Base-by-base conservation (phyloP, 2,797 vertebrate genomes). In the Paratrypauchen microcephalus region DNA sequence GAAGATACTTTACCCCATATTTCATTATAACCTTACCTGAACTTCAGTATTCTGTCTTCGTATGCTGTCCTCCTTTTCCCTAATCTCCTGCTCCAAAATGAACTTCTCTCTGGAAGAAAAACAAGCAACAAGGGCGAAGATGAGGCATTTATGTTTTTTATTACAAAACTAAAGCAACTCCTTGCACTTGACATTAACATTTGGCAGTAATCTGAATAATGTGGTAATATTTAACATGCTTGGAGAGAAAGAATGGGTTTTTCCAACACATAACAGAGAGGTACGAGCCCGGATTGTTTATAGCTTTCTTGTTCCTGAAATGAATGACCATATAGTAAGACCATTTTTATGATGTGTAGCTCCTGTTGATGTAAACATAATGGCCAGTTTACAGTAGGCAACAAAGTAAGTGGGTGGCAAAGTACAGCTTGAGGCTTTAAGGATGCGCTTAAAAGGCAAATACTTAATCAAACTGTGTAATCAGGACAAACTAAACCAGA, bases 51-150 rank as follows among this genome's bases (percentile, higher is more conserved):
- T 94, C 86, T 96, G 96, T 76, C 95, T 95, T 66, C 95, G 92
- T 79, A 99, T 93, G 7, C 92, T 83, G 18, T 97, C 96, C 75
- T 99, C 96, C 67, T 95, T 97, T 77, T 97, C 95, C 68, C 94
- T 90, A 76, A 99, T 96, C 83, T 99, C 97, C 60, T 96, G 95
- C 71, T 99, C 96, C 80, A 99, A 81, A 0, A 93, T 92, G 47
- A 94, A 95, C 56, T 98, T 99, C 81, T 99, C 98, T 79, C 97
- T 99, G 70, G 0, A 36, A 28, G n/a, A 56, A 2, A 26, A 16
- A 65, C 21, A 66, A 30, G 18, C 77, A 21, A n/a, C 30, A 72
- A 11, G 9, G 1, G 2, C 50, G 6, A 12, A 52, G 26, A 66
- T 60, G 61, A 71, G 1, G 45, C 65, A 65, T n/a, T 54, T 50